phyloP scores from a whole-genome alignment of 2,113 vertebrate genomes.

The Halcyon malimbica region DNA sequence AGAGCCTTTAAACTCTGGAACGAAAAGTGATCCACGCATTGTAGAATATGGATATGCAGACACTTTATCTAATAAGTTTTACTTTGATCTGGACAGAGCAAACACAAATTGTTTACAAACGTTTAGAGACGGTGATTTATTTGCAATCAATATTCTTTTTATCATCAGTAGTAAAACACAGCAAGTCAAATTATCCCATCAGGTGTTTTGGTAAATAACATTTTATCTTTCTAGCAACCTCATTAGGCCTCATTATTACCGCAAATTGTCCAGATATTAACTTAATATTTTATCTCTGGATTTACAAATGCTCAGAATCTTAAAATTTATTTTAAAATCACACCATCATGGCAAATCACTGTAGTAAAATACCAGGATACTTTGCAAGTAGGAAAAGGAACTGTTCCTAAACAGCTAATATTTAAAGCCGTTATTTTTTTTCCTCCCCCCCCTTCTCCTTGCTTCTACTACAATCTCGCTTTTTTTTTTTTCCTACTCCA shows the following conservation, averaged over 20 bases:
- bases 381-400: background rate
- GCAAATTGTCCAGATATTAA: conserved; percentile 50
- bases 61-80: conserved; percentile 71
- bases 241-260: conserved; percentile 80
- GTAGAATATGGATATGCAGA: background rate
- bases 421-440: background rate
- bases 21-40: background rate
- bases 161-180: conserved; percentile 82
- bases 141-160: conserved; percentile 85
- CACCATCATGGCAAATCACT: background rate
- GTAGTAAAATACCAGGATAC: background rate
- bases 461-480: background rate
- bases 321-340: background rate
- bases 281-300: conserved; percentile 45
- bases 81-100: conserved; percentile 65
- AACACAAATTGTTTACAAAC: conserved; percentile 69
- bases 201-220: conserved; percentile 82
- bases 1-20: background rate
- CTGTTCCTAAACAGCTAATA: background rate
- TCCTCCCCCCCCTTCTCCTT: background rate
- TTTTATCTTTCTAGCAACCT: conserved; percentile 80
- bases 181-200: conserved; percentile 81
- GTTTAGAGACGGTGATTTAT: conserved; percentile 77
- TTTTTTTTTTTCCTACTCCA: background rate
- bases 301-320: background rate